Conservation (phyloP, 2,888 invertebrate species). For the Dione vanillae region DNA sequence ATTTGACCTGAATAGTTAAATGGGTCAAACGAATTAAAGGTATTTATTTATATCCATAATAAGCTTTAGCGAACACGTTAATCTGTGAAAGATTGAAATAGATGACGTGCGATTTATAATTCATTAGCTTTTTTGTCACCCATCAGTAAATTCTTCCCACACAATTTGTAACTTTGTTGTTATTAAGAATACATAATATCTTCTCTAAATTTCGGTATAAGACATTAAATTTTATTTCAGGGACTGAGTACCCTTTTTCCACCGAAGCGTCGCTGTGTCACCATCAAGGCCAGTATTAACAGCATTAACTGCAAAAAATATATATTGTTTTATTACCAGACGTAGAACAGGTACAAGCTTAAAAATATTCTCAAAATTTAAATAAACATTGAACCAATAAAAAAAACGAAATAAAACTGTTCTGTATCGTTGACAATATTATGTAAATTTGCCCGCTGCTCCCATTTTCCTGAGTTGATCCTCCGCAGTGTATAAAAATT, state of each 20-base stretch:
- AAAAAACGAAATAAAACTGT: constrained; percentile 53
- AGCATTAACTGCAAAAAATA: neutral
- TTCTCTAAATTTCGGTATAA: too few relatives aligned
- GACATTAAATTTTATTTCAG: too few relatives aligned
- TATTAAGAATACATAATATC: too few relatives aligned
- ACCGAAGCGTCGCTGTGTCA: too few relatives aligned
- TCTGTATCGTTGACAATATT: constrained; percentile 61
- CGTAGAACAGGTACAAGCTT: neutral
- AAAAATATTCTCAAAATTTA: neutral
- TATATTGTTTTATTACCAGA: too few relatives aligned
- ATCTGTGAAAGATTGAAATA: neutral
- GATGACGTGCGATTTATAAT: too few relatives aligned
- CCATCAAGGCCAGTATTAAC: too few relatives aligned
- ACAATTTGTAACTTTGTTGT: too few relatives aligned
- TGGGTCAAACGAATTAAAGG: constrained; percentile 19
- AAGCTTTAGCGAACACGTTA: neutral
- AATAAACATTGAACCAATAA: constrained; percentile 51
- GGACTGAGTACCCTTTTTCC: too few relatives aligned
- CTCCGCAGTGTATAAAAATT: constrained; percentile 58
- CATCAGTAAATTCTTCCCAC: too few relatives aligned
- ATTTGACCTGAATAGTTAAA: constrained; percentile 12
- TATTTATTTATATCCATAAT: neutral
- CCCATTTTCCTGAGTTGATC: constrained; percentile 59
- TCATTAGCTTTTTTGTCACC: too few relatives aligned
- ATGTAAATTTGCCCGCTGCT: constrained; percentile 62